Evolutionary conservation across 2,797 vertebrate genomes (phyloP), one percentile per base, ranked within the genome.

Genomic region (Gymnopithys bicolor): DNA sequence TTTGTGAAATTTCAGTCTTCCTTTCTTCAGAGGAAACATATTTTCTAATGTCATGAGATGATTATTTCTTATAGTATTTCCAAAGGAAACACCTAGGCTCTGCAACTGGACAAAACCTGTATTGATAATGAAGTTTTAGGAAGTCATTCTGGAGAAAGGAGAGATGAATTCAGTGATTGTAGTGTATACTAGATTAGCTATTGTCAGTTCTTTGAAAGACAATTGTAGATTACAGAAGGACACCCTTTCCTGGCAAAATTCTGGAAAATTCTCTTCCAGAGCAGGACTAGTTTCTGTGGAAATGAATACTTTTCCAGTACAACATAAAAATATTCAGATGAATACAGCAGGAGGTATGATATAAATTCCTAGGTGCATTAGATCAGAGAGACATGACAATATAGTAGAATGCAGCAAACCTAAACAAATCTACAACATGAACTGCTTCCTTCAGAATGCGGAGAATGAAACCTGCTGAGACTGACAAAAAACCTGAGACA

Each of bases 121-220:
- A 74, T 35, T 48, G 49, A 69, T 59, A 49, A 56, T 52, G 43
- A 19, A 25, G 35, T 49, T 76, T 86, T 51, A 92, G 63, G 80
- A 95, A 91, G 23, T 80, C 19, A 80, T 89, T 85, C 64, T 56
- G 51, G 92, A 69, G 51, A 85, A 93, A 91, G 23, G 16, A 84
- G 35, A 13, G 24, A 35, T 62, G 58, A 82, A 21, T 49, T 81
- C 53, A 86, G 27, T 37, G 55, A 28, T 52, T 80, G 73, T 23
- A 84, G 24, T 56, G 74, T 84, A 53, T 37, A 62, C 10, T 82
- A 48, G 23, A 89, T 89, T 71, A 45, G 43, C 19, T 90, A 78
- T 22, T 59, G 53, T 37, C 46, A 35, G 12, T 66, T 58, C 66
- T 91, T 87, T 88, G 60, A 95, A 90, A 94, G 28, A 9, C 3